These are phyloP conservation scores for Nyctibius grandis DNA, from an alignment of 2,797 vertebrate species.

Conservation along the genomic window DNA sequence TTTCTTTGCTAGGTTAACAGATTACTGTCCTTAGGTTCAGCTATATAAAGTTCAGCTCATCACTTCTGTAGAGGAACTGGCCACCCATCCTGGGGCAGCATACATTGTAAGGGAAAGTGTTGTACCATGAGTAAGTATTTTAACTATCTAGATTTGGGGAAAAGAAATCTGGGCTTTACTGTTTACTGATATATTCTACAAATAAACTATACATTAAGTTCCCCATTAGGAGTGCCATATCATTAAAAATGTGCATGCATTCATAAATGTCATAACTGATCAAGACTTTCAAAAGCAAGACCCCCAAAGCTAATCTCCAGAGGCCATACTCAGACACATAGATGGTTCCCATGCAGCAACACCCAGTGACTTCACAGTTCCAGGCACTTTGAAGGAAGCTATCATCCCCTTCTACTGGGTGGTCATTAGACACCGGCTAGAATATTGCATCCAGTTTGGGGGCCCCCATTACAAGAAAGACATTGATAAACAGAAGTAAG, in stretches of 20 bases:
- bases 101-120: not conserved
- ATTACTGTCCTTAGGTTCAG: not conserved
- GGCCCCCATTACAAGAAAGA: not conserved
- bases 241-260: not conserved
- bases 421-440: not conserved
- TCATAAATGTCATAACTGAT: not conserved
- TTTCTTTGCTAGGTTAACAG: not conserved
- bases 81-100: not conserved
- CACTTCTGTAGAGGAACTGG: not conserved
- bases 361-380: not conserved
- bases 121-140: not conserved
- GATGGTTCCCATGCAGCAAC: not conserved
- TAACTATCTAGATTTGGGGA: not conserved
- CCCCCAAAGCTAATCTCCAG: not conserved
- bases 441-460: not conserved
- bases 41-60: not conserved
- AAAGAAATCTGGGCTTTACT: not conserved
- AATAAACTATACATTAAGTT: not conserved
- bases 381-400: fast-evolving
- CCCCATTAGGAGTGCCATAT: not conserved
- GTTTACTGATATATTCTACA: not conserved
- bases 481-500: not conserved
- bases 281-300: not conserved
- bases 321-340: not conserved
- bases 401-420: not conserved